Conservation (phyloP, 2,888 invertebrate species). For the Epinotia ramella region DNA sequence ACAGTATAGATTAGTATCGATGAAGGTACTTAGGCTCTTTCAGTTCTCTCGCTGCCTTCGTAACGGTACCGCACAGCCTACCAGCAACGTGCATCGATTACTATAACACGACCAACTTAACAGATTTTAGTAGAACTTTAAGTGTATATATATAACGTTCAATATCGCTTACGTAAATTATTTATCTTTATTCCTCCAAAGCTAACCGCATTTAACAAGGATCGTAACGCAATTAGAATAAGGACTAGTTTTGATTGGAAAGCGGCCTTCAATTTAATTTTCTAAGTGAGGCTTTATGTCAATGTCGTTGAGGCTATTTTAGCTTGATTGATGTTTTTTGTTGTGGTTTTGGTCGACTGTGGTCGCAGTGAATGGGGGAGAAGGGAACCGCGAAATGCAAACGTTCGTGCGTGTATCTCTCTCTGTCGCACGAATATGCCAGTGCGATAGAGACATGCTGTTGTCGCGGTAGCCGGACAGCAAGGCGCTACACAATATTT, state of each 20-base stretch:
- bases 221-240: background rate
- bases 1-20: background rate
- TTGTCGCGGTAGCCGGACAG: too few species aligned
- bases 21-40: background rate
- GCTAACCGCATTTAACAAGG: background rate
- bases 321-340: constrained; percentile 1
- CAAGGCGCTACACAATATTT: too few species aligned
- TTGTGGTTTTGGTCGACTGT: background rate
- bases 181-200: background rate
- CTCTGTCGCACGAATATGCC: too few species aligned
- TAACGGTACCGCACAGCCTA: constrained; percentile 29
- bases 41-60: background rate
- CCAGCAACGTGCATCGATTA: constrained; percentile 2
- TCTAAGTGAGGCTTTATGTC: background rate
- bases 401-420: too few species aligned
- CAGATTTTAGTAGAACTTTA: background rate
- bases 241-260: constrained; percentile 9
- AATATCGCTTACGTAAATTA: background rate
- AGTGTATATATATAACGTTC: background rate
- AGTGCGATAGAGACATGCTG: too few species aligned
- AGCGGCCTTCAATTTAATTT: background rate
- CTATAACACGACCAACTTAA: background rate
- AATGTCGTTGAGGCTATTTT: background rate
- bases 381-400: background rate
- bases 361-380: background rate